Base-by-base conservation (phyloP, 2,888 invertebrate genomes). In the Aquatica leii region DNA sequence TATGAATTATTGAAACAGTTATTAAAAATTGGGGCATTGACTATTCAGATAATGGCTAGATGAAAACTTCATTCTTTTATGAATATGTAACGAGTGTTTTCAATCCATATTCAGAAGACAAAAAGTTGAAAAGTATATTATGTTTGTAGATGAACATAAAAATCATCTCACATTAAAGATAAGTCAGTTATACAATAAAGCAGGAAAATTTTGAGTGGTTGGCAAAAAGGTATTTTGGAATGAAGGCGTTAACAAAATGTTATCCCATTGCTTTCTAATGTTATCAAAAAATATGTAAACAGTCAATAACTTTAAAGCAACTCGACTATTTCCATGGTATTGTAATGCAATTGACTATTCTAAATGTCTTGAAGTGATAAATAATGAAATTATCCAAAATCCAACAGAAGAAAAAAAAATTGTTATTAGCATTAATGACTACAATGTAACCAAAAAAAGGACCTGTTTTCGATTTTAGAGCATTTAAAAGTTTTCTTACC, bases 401-500 rank as follows among this genome's bases (percentile, higher is more conserved):
- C 9, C 11, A 48, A 48, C 20, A 48, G 11, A 48, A 48, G 46
- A 48, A 48, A 43, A 6, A 15, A 11, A 6, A 5, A 43, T 11
- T 43, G 17, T 8, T 43, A 43, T 43, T 15, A 15, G 17, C 43
- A 43, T 15, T 43, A 43, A 43, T 43, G 3, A 43, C 17, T 2
- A 17, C 17, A 5, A 43, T 15, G 14, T 15, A 17, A 43, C 17
- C 15, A 48, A 48, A 18, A 48, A 48, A 18, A 18, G n/a, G 20
- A 48, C 46, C 46, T 48, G 46, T 17, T 18, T 20, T 48, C 20
- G 46, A 18, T 48, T 48, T 48, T 48, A 48, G 9, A 48, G 20
- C 46, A 18, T 48, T 48, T 48, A 48, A 48, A 48, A 17, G 20
- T 17, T 51, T 31, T 51, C 24, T 51, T 51, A n/a, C 1, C 31